phyloP scores from a whole-genome alignment of 2,888 invertebrate genomes.

The Apamea crenata region DNA sequence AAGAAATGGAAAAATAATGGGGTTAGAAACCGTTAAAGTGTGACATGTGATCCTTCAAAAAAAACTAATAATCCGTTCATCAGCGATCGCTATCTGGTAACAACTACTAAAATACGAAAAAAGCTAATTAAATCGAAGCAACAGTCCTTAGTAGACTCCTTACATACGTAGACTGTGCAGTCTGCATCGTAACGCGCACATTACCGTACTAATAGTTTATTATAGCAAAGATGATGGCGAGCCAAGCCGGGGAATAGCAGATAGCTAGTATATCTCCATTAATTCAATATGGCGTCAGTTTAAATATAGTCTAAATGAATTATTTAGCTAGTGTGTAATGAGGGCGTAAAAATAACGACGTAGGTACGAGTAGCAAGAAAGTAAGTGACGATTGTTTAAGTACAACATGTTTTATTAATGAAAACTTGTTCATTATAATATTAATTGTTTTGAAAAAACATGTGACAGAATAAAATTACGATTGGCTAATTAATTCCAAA shows the following conservation, averaged over 20 bases:
- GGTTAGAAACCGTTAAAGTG: neutral
- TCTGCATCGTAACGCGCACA: slow-evolving; percentile 38
- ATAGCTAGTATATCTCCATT: slow-evolving; percentile 30
- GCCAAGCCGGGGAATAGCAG: neutral
- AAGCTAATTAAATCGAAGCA: slow-evolving; percentile 12
- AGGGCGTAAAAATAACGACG: slow-evolving; percentile 53
- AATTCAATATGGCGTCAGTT: slow-evolving; percentile 43
- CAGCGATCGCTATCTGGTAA: slow-evolving; percentile 28
- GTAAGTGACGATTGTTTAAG: neutral
- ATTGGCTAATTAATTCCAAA: neutral
- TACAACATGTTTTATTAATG: slow-evolving; percentile 45
- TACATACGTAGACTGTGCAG: neutral
- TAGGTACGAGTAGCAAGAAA: slow-evolving; percentile 14
- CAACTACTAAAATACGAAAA: slow-evolving; percentile 21
- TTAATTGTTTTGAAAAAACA: slow-evolving; percentile 9
- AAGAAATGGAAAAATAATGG: neutral
- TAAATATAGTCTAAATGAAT: slow-evolving; percentile 61
- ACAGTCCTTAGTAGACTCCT: slow-evolving; percentile 5
- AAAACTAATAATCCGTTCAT: neutral
- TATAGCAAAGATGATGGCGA: slow-evolving; percentile 3
- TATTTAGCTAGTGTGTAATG: slow-evolving; percentile 56
- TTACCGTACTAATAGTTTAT: slow-evolving; percentile 36
- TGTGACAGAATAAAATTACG: neutral
- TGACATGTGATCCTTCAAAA: neutral
- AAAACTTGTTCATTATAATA: slow-evolving; percentile 38